phyloP scores from a whole-genome alignment of 1,140 invertebrate species.

The Drosophila nasuta region DNA sequence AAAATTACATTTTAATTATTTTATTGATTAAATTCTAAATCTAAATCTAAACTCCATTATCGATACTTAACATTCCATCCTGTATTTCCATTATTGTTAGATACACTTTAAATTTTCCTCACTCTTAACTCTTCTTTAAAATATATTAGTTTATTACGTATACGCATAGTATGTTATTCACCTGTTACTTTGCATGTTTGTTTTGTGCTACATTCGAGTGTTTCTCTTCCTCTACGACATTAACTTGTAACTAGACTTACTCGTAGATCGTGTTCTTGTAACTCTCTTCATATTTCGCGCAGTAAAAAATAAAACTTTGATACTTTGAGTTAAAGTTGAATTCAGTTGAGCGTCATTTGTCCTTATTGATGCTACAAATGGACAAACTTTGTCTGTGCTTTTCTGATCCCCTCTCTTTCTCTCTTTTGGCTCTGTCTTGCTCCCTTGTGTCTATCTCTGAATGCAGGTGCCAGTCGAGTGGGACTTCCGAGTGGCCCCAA shows the following conservation, averaged over 20 bases:
- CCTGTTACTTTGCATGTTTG: slow-evolving; percentile 46
- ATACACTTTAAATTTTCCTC: too few relatives aligned
- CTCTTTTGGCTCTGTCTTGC: background rate
- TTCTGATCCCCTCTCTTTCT: background rate
- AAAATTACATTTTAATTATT: too few relatives aligned
- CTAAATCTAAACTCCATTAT: too few relatives aligned
- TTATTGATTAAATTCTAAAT: too few relatives aligned
- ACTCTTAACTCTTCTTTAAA: background rate
- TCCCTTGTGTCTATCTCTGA: too few relatives aligned
- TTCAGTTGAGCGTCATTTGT: slow-evolving; percentile 53
- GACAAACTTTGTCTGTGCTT: slow-evolving; percentile 12
- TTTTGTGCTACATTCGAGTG: slow-evolving; percentile 23
- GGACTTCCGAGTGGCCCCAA: slow-evolving; percentile 78
- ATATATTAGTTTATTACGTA: slow-evolving; percentile 1
- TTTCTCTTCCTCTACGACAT: slow-evolving; percentile 22
- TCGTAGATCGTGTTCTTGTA: slow-evolving; percentile 39
- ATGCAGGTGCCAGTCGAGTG: slow-evolving; percentile 72
- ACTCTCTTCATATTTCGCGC: slow-evolving; percentile 53
- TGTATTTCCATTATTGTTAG: too few relatives aligned
- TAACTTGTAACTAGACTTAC: slow-evolving; percentile 40
- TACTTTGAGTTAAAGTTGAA: slow-evolving; percentile 56
- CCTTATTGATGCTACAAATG: background rate
- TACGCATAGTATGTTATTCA: slow-evolving; percentile 15
- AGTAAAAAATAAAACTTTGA: slow-evolving; percentile 51
- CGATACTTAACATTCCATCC: too few relatives aligned